These are phyloP conservation scores for Noctuana brunneofusca DNA, from an alignment of 2,888 invertebrate species.

Conservation along the genomic window DNA sequence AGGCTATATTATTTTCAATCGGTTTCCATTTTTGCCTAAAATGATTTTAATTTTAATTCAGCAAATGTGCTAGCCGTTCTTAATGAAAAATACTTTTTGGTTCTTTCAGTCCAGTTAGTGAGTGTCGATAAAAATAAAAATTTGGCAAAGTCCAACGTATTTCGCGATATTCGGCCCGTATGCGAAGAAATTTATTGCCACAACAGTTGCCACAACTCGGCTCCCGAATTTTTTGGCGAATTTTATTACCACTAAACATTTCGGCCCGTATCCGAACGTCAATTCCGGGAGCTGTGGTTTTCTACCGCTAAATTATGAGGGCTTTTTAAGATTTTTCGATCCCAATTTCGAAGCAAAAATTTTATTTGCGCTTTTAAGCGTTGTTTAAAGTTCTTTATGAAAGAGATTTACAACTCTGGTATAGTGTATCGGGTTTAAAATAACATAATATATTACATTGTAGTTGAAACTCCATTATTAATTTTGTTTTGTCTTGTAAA, in stretches of 20 bases:
- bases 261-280: slow-evolving; percentile 60
- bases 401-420: not conserved
- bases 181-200: slow-evolving; percentile 47
- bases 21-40: too few relatives aligned
- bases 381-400: not conserved
- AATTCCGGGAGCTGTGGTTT: slow-evolving; percentile 66
- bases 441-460: not conserved
- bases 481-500: not conserved
- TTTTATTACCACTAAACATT: slow-evolving; percentile 48
- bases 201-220: slow-evolving; percentile 44
- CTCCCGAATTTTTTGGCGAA: slow-evolving; percentile 42
- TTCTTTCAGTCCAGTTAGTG: not conserved
- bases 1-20: too few relatives aligned
- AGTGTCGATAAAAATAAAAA: slow-evolving; percentile 2
- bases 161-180: slow-evolving; percentile 44
- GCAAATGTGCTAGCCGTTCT: not conserved
- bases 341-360: not conserved
- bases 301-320: slow-evolving; percentile 38
- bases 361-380: not conserved
- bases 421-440: too few relatives aligned
- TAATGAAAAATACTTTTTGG: not conserved
- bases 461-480: not conserved
- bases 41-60: too few relatives aligned
- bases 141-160: not conserved
- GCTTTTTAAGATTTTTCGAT: slow-evolving; percentile 22